A percentile compares a stretch with the other conserved stretches of the same genome.
Evolutionary conservation across 1,140 invertebrate species (phyloP).

Genomic region (Brachionus paranguensis): DNA sequence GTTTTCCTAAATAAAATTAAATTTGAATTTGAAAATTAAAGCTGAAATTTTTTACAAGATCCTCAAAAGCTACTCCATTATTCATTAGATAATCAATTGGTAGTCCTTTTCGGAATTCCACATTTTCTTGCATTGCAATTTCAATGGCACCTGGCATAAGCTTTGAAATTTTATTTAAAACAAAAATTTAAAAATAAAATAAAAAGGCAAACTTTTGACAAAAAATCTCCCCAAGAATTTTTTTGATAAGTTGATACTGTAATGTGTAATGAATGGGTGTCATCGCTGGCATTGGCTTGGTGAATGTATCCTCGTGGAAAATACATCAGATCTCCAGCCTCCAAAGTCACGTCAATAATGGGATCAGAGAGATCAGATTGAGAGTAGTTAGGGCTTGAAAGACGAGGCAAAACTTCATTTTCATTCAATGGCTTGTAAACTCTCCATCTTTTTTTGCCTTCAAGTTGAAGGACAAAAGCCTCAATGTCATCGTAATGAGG

Average conservation of each 20-base stretch:
- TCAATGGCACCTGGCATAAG: constrained; percentile 71
- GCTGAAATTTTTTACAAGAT: not conserved
- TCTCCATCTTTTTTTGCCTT: constrained; percentile 89
- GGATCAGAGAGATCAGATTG: constrained; percentile 70
- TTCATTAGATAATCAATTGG: constrained; percentile 70
- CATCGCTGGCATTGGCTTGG: constrained; percentile 67
- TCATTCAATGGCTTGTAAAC: constrained; percentile 64
- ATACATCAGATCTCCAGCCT: constrained; percentile 84
- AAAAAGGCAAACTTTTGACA: constrained; percentile 49
- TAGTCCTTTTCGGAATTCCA: constrained; percentile 70
- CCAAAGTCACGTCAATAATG: constrained; percentile 71
- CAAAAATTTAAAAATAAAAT: not conserved
- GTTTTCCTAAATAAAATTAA: constrained; percentile 44
- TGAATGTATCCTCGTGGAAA: constrained; percentile 84
- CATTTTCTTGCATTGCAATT: constrained; percentile 65
- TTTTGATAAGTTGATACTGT: constrained; percentile 85
- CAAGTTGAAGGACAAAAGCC: constrained; percentile 90
- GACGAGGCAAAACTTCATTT: constrained; percentile 66
- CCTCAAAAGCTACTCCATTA: constrained; percentile 59
- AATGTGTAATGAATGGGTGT: constrained; percentile 80
- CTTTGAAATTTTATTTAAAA: constrained; percentile 58
- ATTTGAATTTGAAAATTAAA: not conserved
- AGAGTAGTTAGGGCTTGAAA: constrained; percentile 72
- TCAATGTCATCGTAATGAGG: constrained; percentile 97
- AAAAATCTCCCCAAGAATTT: constrained; percentile 78